Conservation (phyloP, 2,113 vertebrate genomes). For the Corythoichthys intestinalis region DNA sequence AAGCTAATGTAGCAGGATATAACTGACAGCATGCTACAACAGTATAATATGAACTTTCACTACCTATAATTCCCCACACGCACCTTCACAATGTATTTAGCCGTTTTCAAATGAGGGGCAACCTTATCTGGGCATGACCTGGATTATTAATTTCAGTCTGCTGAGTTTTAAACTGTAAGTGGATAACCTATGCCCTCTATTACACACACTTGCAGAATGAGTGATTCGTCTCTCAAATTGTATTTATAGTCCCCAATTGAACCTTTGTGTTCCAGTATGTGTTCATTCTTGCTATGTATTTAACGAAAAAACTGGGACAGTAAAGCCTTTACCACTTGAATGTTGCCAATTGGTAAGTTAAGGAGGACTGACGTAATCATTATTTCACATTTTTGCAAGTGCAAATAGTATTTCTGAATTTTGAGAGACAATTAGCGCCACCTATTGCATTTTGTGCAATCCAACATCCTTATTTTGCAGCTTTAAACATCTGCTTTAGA, state of each 20-base stretch:
- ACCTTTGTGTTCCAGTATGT: not conserved
- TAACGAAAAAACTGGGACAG: not conserved
- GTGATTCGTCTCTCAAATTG: not conserved
- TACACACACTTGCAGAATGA: not conserved
- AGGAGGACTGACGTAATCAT: not conserved
- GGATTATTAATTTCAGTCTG: conserved; percentile 3
- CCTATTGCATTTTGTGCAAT: not conserved
- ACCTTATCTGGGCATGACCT: conserved; percentile 20
- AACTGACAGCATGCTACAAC: conserved; percentile 71
- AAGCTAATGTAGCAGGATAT: conserved; percentile 69
- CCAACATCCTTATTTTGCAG: not conserved
- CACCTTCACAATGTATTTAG: conserved; percentile 63
- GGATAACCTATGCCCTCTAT: conserved; percentile 3
- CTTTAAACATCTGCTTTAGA: not conserved
- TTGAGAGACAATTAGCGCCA: not conserved
- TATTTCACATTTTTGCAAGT: not conserved
- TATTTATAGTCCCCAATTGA: conserved; percentile 6
- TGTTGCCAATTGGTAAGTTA: not conserved
- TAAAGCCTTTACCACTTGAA: conserved; percentile 1
- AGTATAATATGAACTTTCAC: conserved; percentile 71
- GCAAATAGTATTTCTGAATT: not conserved
- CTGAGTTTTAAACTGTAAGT: not conserved
- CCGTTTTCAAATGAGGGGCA: conserved; percentile 57
- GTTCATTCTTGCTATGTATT: conserved; percentile 8
- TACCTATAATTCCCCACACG: conserved; percentile 55